A percentile compares a stretch with the other conserved stretches of the same genome.
These are phyloP conservation scores for Glareola pratincola DNA, from an alignment of 2,113 vertebrate species.

Conservation along the genomic window DNA sequence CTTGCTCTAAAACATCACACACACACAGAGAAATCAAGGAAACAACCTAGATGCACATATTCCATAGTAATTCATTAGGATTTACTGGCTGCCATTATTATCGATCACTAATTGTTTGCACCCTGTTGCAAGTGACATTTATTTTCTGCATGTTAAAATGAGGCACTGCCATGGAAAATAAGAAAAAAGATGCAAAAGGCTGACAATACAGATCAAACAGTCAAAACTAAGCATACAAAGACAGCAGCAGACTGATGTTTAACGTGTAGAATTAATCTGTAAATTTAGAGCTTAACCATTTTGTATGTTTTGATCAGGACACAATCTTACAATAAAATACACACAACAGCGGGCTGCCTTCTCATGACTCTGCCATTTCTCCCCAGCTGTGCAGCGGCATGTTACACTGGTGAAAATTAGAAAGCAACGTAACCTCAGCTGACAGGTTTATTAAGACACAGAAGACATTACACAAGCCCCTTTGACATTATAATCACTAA, in stretches of 20 bases:
- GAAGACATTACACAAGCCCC: conserved; percentile 68
- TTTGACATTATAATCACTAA: conserved; percentile 73
- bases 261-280: background rate
- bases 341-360: background rate
- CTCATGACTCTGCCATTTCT: background rate
- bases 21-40: background rate
- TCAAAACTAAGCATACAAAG: background rate
- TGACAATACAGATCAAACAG: background rate
- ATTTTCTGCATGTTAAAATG: background rate
- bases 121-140: background rate
- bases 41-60: background rate
- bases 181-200: background rate
- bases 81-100: background rate
- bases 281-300: background rate
- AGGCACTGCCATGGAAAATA: background rate
- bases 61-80: background rate
- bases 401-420: conserved; percentile 64
- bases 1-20: background rate
- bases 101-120: background rate
- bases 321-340: background rate
- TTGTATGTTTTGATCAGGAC: background rate
- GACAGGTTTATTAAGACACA: conserved; percentile 78
- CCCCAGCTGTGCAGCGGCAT: conserved; percentile 21
- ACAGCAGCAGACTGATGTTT: background rate
- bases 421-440: conserved; percentile 66